phyloP scores from a whole-genome alignment of 2,797 vertebrate genomes.

The Crenuchus spilurus region DNA sequence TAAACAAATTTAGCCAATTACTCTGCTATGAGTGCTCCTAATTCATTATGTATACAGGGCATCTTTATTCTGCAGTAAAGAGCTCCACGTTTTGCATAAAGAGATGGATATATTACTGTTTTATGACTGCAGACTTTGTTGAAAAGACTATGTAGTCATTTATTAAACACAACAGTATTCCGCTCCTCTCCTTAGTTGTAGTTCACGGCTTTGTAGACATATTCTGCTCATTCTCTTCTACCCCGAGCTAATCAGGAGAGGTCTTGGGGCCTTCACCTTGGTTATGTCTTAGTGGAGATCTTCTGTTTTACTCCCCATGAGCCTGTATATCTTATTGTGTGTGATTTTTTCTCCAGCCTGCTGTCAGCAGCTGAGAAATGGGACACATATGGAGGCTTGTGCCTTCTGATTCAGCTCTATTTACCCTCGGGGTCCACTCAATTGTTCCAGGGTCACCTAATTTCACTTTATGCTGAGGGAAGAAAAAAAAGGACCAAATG shows the following conservation, averaged over 20 bases:
- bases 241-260: slow-evolving; percentile 6
- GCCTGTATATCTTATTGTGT: slow-evolving; percentile 26
- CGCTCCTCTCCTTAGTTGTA: background rate
- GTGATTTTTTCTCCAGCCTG: slow-evolving; percentile 46
- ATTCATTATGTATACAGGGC: slow-evolving; percentile 44
- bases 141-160: no score
- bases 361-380: slow-evolving; percentile 67
- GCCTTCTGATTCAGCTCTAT: slow-evolving; percentile 49
- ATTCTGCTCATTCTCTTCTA: background rate
- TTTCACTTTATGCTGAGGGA: slow-evolving; percentile 62
- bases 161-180: background rate
- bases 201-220: background rate
- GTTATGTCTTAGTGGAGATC: background rate
- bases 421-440: slow-evolving; percentile 52
- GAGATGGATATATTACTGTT: slow-evolving; percentile 8
- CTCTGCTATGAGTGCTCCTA: slow-evolving; percentile 54
- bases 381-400: slow-evolving; percentile 50
- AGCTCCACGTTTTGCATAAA: slow-evolving; percentile 40
- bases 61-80: slow-evolving; percentile 13
- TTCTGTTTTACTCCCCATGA: slow-evolving; percentile 21
- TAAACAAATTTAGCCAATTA: slow-evolving; percentile 71
- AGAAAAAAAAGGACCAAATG: slow-evolving; percentile 37
- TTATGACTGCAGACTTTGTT: background rate
- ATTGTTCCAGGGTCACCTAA: slow-evolving; percentile 65
- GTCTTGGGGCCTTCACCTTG: background rate